Base-by-base conservation (phyloP, 2,113 vertebrate genomes). In the Oncorhynchus keta region DNA sequence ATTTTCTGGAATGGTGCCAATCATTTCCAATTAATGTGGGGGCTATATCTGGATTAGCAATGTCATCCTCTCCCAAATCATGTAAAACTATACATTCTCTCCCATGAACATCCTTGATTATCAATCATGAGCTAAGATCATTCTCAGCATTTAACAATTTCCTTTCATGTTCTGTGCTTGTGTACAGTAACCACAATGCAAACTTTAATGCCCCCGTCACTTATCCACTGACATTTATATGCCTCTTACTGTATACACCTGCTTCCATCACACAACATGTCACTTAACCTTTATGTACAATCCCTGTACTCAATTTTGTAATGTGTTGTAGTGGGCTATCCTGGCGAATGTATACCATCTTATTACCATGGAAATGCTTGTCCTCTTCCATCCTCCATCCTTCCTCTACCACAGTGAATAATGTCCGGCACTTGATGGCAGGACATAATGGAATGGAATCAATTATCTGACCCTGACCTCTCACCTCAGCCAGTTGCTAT, bases 401-500 rank as follows among this genome's bases (percentile, higher is more conserved):
- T 65, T 39, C 18, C 61, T 51, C 45, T 11, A 35, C 13, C 72
- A 22, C n/a, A 74, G 48, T 65, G 48, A 74, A 74, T 74, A 74
- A 65, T 32, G 39, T 11, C 9, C 39, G 0, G 39, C 39, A 45
- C 9, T 45, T 45, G 61, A 35, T 48, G 72, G 48, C 70, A 72
- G 70, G 70, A 57, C 49, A 26, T 74, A 64, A 74, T 74, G 61
- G 72, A 74, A 24, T 35, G 35, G 24, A 62, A 74, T 74, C 16
- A 65, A 74, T 45, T 14, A 26, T 28, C 28, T 14, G 65, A 67
- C 65, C 65, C 24, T 67, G 26, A 67, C 65, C 28, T 32, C 35
- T 64, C 35, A 48, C 61, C 61, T 45, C 32, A 48, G 64, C 12
- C 32, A 49, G 61, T 66, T 61, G 64, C 59, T 14, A 61, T 62